Conservation (phyloP, 2,888 invertebrate species). For the Neoascia interrupta region DNA sequence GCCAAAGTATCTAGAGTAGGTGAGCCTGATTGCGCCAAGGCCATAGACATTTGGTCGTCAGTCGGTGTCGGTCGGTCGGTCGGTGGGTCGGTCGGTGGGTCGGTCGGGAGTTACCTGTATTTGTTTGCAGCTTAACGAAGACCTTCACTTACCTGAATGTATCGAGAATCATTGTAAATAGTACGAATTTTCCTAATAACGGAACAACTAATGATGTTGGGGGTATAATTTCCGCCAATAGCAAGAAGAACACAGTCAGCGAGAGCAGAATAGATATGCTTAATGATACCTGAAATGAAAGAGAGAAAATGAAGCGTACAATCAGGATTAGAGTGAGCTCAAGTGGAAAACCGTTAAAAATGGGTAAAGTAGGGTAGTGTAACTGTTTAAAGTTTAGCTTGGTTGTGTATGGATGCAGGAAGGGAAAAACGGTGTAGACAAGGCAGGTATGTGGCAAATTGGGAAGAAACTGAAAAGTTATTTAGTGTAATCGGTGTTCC, state of each 20-base stretch:
- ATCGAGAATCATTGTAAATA: constrained; percentile 97
- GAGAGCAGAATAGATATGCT: constrained; percentile 97
- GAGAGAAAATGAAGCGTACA: constrained; percentile 14
- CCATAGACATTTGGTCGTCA: background rate
- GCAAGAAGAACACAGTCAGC: constrained; percentile 97
- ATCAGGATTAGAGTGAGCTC: constrained; percentile 56
- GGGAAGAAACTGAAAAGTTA: background rate
- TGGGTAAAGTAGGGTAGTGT: too few species aligned
- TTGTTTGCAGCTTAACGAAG: too few species aligned
- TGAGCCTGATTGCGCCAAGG: too few species aligned
- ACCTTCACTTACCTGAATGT: constrained; percentile 94
- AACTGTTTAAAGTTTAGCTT: too few species aligned
- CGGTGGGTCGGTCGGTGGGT: too few species aligned
- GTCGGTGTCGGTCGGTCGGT: too few species aligned
- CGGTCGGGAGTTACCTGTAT: too few species aligned
- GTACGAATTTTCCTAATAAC: constrained; percentile 94
- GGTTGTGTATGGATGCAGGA: too few species aligned
- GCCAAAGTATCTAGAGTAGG: constrained; percentile 8
- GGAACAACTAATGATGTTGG: constrained; percentile 96
- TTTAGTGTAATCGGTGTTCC: constrained; percentile 7
- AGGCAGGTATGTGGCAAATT: too few species aligned
- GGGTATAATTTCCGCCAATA: constrained; percentile 92
- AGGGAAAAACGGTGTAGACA: too few species aligned
- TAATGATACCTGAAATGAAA: constrained; percentile 88
- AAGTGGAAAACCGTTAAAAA: constrained; percentile 60